A percentile compares a stretch with the other conserved stretches of the same genome.
Conservation (phyloP, 2,113 vertebrate species). For the Physeter macrocephalus region DNA sequence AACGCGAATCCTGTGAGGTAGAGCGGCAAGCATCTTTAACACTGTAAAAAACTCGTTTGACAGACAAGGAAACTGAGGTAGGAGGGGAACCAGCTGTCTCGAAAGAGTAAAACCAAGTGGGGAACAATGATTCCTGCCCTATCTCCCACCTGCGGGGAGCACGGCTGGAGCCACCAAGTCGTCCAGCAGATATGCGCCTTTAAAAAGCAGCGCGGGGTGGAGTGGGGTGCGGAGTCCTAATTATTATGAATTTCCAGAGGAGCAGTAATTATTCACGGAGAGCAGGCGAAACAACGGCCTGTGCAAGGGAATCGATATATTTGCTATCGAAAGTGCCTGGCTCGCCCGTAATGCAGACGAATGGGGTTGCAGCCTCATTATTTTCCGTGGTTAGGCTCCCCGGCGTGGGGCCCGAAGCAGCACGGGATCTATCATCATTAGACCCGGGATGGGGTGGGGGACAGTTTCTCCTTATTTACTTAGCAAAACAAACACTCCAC, state of each 20-base stretch:
- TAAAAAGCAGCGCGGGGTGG: background rate
- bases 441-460: background rate
- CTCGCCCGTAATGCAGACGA: slow-evolving; percentile 69
- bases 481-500: background rate
- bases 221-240: slow-evolving; percentile 23
- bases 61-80: slow-evolving; percentile 47
- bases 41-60: background rate
- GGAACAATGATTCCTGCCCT: background rate
- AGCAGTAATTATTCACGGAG: slow-evolving; percentile 63
- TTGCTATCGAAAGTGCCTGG: slow-evolving; percentile 69
- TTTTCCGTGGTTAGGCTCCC: slow-evolving; percentile 45
- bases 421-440: slow-evolving; percentile 70
- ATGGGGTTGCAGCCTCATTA: slow-evolving; percentile 70
- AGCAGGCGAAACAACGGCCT: slow-evolving; percentile 32
- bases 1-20: background rate
- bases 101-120: background rate
- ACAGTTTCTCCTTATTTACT: slow-evolving; percentile 24
- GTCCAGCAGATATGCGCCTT: background rate
- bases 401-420: slow-evolving; percentile 27
- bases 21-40: background rate
- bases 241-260: slow-evolving; percentile 69
- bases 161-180: no score
- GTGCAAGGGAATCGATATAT: slow-evolving; percentile 63
- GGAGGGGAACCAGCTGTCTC: background rate
- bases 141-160: background rate